These are phyloP conservation scores for Panthera uncia DNA, from an alignment of 2,113 vertebrate species.

Conservation along the genomic window DNA sequence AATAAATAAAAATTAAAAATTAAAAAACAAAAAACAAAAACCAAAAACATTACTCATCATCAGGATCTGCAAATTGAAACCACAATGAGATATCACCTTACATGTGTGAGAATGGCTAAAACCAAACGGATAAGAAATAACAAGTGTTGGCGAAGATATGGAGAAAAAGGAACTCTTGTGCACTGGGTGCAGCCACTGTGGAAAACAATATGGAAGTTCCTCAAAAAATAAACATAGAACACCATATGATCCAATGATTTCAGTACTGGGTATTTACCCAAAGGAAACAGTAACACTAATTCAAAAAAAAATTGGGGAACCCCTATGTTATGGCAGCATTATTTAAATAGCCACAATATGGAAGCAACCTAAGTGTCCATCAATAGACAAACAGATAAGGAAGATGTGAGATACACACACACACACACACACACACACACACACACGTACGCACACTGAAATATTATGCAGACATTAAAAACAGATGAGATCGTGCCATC, in stretches of 20 bases:
- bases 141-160: not conserved
- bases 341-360: not conserved
- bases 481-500: not conserved
- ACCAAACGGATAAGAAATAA: not conserved
- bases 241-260: not conserved
- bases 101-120: not conserved
- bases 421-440: not conserved
- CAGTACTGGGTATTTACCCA: not conserved
- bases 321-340: not conserved
- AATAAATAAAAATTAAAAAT: no score
- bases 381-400: not conserved
- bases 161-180: not conserved
- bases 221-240: not conserved
- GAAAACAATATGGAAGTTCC: not conserved
- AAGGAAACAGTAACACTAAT: not conserved
- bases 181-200: not conserved
- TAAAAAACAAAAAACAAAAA: no score
- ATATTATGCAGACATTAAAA: not conserved
- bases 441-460: not conserved
- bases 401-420: not conserved
- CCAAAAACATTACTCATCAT: not conserved
- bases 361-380: not conserved
- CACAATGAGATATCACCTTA: not conserved
- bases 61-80: not conserved
- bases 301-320: not conserved